Evolutionary conservation across 2,888 invertebrate genomes (phyloP).

Genomic region (Agrypnus murinus): DNA sequence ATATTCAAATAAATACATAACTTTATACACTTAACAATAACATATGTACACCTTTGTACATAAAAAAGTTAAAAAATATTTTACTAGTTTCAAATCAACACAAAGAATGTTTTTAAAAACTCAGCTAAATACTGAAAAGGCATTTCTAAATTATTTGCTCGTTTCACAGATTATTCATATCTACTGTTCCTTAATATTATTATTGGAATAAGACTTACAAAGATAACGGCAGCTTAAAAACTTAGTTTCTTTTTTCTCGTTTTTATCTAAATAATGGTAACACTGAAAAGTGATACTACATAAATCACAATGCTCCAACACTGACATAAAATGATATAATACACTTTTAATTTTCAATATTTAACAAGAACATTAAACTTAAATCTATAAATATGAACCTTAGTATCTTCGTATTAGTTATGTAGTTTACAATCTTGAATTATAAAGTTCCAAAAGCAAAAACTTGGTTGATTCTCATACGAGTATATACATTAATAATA

Average conservation of each 20-base stretch:
- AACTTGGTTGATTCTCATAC: slow-evolving; percentile 4
- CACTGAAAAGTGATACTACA: slow-evolving; percentile 17
- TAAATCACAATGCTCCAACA: slow-evolving; percentile 24
- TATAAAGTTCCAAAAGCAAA: slow-evolving; percentile 14
- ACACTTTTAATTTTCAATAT: slow-evolving; percentile 21
- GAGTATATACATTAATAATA: slow-evolving; percentile 29
- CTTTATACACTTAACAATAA: slow-evolving; percentile 46
- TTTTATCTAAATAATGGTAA: slow-evolving; percentile 32
- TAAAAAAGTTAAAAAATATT: slow-evolving; percentile 32
- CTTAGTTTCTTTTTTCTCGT: background rate
- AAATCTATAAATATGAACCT: slow-evolving; percentile 22
- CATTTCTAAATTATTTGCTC: slow-evolving; percentile 53
- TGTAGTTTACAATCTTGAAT: background rate
- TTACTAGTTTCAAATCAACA: slow-evolving; percentile 30
- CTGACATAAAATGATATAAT: slow-evolving; percentile 16
- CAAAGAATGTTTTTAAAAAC: slow-evolving; percentile 40
- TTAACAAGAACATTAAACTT: slow-evolving; percentile 30
- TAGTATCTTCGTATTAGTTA: too few species aligned
- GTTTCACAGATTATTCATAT: slow-evolving; percentile 40
- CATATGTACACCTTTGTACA: slow-evolving; percentile 51
- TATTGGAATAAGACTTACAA: slow-evolving; percentile 45
- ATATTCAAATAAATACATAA: slow-evolving; percentile 50
- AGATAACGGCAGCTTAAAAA: slow-evolving; percentile 35
- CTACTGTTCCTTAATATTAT: slow-evolving; percentile 35
- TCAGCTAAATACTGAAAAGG: slow-evolving; percentile 54